Base-by-base conservation (phyloP, 2,113 vertebrate species). In the Tichodroma muraria region DNA sequence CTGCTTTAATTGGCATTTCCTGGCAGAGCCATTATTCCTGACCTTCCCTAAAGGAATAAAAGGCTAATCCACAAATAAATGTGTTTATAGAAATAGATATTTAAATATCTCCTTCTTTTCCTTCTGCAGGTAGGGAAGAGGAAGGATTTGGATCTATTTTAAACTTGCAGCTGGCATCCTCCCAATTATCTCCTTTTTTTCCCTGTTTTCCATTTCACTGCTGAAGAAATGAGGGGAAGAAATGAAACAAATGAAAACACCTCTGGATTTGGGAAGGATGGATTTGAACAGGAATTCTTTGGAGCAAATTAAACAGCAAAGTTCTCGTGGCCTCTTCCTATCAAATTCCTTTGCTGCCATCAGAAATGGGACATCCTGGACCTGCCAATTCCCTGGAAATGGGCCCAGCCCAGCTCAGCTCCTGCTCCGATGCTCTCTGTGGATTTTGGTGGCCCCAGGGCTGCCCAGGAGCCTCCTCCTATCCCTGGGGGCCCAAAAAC, bases 121-220 rank as follows among this genome's bases (percentile, higher is more conserved):
- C 73, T 64, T 68, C 79, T 82, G 79, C 90, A 95, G 94, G 88
- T 93, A 75, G 90, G 28, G 65, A 59, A 87, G 70, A 88, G 49
- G 66, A 82, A 85, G 68, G 66, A 61, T 93, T 92, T 80, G 65
- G 38, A 61, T 88, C 94, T 95, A 88, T 94, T 95, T 96, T 93
- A 69, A 85, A 31, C 82, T 82, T 59, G 6, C 85, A 80, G 53
- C 80, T 93, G 90, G 85, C 93, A 80, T 56, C 54, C 30, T 88
- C 75, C 68, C 90, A 91, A 37, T 88, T 82, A 88, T n/a, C 70
- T 94, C 30, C 15, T 10, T 23, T 7, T 22, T 14, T 8, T 2
- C 4, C 14, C 21, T 31, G 4, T 85, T 95, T 91, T 85, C 85
- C 76, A 80, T 90, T 88, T 85, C 7, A 0, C 37, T 71, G 30